A percentile compares a stretch with the other conserved stretches of the same genome.
Evolutionary conservation across 2,113 vertebrate species (phyloP).

Genomic region (Casuarius casuarius): DNA sequence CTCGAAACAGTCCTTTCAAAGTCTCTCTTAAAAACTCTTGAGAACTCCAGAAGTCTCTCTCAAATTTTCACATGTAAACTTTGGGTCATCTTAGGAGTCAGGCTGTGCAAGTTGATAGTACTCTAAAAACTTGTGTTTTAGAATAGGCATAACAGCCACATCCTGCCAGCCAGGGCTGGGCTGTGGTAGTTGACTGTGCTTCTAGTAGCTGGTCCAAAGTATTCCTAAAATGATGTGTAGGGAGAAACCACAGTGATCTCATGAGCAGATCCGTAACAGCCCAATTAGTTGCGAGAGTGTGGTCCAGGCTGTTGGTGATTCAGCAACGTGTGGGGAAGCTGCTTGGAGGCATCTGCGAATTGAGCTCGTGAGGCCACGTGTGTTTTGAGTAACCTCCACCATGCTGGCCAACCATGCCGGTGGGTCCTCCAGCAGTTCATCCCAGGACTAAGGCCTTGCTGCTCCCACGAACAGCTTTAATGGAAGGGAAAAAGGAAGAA

Average conservation of each 20-base stretch:
- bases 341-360: background rate
- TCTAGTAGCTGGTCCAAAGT: background rate
- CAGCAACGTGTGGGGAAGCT: background rate
- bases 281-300: background rate
- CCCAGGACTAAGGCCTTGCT: background rate
- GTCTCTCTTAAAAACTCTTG: background rate
- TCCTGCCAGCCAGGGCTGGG: background rate
- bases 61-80: background rate
- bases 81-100: background rate
- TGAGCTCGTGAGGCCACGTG: rapidly evolving
- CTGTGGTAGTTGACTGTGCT: background rate
- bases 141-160: background rate
- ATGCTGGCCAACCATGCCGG: rapidly evolving
- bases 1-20: background rate
- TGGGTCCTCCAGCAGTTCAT: background rate
- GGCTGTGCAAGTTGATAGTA: background rate
- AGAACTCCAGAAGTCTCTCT: background rate
- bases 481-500: background rate
- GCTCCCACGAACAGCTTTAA: background rate
- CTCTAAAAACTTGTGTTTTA: no score
- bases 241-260: rapidly evolving
- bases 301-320: background rate
- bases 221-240: background rate
- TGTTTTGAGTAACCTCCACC: background rate
- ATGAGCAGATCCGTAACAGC: background rate